Percentiles rank a stretch among this genome's conserved stretches.
Conservation (phyloP, 2,797 vertebrate genomes). For the Babyrousa celebensis region DNA sequence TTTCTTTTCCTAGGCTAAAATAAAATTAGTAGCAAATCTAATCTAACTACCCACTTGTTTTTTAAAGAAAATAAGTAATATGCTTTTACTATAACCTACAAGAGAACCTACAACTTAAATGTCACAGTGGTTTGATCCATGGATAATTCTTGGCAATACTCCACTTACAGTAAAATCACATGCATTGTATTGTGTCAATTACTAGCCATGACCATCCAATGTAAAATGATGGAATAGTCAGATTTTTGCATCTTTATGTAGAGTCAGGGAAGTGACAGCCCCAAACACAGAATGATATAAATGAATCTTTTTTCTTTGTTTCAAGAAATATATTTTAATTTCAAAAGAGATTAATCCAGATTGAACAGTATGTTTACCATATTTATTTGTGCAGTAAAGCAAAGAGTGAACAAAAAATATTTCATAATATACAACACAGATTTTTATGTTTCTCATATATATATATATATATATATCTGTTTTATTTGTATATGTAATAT, state of each 20-base stretch:
- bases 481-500: background rate
- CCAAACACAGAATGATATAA: background rate
- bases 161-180: background rate
- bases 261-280: background rate
- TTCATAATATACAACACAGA: background rate
- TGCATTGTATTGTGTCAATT: background rate
- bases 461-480: background rate
- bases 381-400: background rate
- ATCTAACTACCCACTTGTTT: background rate
- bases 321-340: conserved; percentile 74
- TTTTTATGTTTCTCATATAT: conserved; percentile 48
- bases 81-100: background rate
- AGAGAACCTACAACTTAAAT: no score
- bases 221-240: background rate
- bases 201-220: background rate
- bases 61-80: background rate
- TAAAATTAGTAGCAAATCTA: background rate
- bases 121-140: no score
- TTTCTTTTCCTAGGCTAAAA: background rate
- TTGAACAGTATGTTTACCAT: conserved; percentile 18
- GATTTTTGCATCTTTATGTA: background rate
- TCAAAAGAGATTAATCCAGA: conserved; percentile 51
- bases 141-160: no score
- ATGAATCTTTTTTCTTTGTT: background rate
- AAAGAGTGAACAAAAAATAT: background rate